Evolutionary conservation across 2,797 vertebrate species (phyloP).

Genomic region (Melanotaenia pygmaea): DNA sequence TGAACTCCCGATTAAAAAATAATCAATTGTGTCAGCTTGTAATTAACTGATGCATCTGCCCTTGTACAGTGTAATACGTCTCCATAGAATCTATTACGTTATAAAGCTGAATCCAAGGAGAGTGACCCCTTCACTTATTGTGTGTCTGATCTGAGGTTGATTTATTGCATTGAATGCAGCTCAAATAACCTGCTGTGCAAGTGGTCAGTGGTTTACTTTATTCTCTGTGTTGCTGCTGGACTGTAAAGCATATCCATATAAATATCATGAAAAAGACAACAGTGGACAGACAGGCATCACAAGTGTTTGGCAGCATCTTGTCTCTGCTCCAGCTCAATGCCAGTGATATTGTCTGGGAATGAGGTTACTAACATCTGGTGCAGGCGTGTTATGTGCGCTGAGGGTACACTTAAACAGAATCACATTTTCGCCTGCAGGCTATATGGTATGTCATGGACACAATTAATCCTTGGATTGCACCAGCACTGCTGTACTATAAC

Average conservation of each 20-base stretch:
- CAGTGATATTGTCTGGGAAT: constrained; percentile 51
- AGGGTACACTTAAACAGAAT: constrained; percentile 68
- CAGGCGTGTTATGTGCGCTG: constrained; percentile 52
- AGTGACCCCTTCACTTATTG: background rate
- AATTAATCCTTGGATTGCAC: constrained; percentile 66
- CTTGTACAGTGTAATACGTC: background rate
- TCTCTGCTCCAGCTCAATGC: constrained; percentile 47
- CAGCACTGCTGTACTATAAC: constrained; percentile 28
- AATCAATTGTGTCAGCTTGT: constrained; percentile 1
- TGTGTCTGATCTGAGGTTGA: background rate
- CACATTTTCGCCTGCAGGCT: constrained; percentile 60
- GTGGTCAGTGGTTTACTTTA: background rate
- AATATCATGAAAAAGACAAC: background rate
- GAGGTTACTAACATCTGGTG: constrained; percentile 73
- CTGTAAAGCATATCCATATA: background rate
- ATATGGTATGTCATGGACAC: constrained; percentile 53
- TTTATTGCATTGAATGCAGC: background rate
- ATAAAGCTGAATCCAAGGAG: constrained; percentile 8
- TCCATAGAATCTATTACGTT: constrained; percentile 3
- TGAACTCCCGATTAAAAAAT: constrained; percentile 16
- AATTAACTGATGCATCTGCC: constrained; percentile 6
- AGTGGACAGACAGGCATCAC: background rate
- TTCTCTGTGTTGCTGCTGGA: background rate
- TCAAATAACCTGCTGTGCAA: constrained; percentile 2
- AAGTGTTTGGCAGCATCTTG: constrained; percentile 33